A percentile compares a stretch with the other conserved stretches of the same genome.
These are phyloP conservation scores for Rosalia funebris DNA, from an alignment of 2,888 invertebrate genomes.

Conservation along the genomic window DNA sequence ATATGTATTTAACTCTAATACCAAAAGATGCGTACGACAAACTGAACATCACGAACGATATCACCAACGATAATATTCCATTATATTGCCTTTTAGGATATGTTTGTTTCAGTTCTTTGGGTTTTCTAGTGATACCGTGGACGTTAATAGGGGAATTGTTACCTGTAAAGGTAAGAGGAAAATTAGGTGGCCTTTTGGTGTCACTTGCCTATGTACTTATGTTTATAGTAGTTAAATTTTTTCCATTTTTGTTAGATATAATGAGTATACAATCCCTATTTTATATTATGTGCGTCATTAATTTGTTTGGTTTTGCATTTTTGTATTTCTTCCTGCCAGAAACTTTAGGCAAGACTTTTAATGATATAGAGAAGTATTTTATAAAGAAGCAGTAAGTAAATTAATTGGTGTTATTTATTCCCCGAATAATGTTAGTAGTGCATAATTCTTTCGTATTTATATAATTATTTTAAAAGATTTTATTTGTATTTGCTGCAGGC, in stretches of 20 bases:
- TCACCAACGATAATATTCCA: conserved; percentile 60
- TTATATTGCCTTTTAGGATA: conserved; percentile 66
- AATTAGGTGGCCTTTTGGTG: conserved; percentile 66
- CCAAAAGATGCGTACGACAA: conserved; percentile 49
- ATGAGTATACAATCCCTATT: conserved; percentile 64
- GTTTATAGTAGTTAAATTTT: conserved; percentile 67
- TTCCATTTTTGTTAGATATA: conserved; percentile 63
- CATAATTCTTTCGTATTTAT: too few relatives aligned
- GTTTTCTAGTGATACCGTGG: conserved; percentile 70
- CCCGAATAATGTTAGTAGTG: too few relatives aligned
- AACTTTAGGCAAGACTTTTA: conserved; percentile 68
- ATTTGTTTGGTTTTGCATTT: conserved; percentile 63
- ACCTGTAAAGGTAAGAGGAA: conserved; percentile 66
- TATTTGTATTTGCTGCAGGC: too few relatives aligned
- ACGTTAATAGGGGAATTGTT: conserved; percentile 68
- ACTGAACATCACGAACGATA: conserved; percentile 47
- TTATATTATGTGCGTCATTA: conserved; percentile 64
- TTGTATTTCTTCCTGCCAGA: conserved; percentile 68
- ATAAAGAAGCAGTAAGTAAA: conserved; percentile 16
- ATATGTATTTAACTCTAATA: conserved; percentile 49
- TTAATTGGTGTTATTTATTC: too few relatives aligned
- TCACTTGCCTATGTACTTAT: conserved; percentile 68
- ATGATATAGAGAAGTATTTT: conserved; percentile 67
- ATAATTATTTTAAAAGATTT: too few relatives aligned
- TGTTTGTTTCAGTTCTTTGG: conserved; percentile 67